A percentile compares a stretch with the other conserved stretches of the same genome.
These are phyloP conservation scores for Epizoanthus rinbou DNA, from an alignment of 92 coral and sea anemone genomes.

Conservation along the genomic window DNA sequence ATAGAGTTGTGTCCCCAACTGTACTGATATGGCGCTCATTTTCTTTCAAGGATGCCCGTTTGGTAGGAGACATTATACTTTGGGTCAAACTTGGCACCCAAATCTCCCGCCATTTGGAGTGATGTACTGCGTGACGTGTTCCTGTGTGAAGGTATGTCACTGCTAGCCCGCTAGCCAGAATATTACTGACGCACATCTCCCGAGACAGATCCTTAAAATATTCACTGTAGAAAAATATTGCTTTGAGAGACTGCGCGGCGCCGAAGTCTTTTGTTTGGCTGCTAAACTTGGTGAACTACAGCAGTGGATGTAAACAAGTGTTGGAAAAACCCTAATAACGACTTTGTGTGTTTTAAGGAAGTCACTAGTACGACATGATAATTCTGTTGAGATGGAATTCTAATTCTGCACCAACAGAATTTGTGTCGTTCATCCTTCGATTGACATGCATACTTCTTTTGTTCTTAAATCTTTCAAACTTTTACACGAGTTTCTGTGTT, in stretches of 20 bases:
- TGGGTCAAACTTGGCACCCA: slow-evolving; percentile 80
- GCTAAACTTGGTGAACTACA: not conserved
- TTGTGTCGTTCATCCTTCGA: no score
- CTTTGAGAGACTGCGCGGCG: slow-evolving; percentile 37
- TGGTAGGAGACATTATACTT: slow-evolving; percentile 58
- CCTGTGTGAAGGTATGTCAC: slow-evolving; percentile 65
- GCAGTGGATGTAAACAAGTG: not conserved
- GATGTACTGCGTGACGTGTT: slow-evolving; percentile 69
- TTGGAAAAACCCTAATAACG: not conserved
- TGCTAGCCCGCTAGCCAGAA: not conserved
- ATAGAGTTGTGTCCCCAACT: not conserved
- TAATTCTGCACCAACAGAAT: no score
- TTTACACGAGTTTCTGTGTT: no score
- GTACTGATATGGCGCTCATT: not conserved
- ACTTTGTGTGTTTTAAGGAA: not conserved
- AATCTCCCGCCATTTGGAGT: slow-evolving; percentile 75
- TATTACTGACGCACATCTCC: not conserved
- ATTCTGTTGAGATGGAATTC: no score
- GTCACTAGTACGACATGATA: not conserved
- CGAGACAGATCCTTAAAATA: not conserved
- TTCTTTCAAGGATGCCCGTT: slow-evolving; percentile 69
- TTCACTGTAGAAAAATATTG: not conserved
- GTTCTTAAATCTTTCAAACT: no score
- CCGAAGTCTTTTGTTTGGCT: slow-evolving; percentile 14
- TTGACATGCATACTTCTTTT: no score